phyloP scores from a whole-genome alignment of 2,797 vertebrate species.

The Clarias fuscus region DNA sequence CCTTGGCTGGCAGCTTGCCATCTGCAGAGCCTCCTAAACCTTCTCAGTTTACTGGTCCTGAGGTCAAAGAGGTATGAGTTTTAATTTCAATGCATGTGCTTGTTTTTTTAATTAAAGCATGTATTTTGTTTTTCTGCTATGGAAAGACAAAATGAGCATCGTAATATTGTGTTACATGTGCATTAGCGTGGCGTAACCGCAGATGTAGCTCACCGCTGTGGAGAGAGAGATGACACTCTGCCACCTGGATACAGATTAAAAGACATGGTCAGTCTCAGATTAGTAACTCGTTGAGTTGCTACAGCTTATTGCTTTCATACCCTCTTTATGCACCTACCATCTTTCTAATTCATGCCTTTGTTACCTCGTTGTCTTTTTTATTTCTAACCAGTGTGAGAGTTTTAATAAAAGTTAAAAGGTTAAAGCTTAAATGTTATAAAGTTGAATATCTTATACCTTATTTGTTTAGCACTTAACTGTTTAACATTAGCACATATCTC shows the following conservation, averaged over 20 bases:
- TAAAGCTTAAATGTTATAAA: no score
- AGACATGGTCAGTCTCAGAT: slow-evolving; percentile 60
- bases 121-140: slow-evolving; percentile 3
- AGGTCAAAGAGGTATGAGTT: slow-evolving; percentile 71
- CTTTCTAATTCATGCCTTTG: neutral
- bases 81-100: slow-evolving; percentile 14
- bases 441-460: no score
- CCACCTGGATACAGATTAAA: slow-evolving; percentile 79
- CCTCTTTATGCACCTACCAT: neutral
- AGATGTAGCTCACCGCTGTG: slow-evolving; percentile 73
- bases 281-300: neutral
- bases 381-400: neutral
- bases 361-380: neutral
- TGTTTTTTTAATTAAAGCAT: slow-evolving; percentile 26
- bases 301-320: neutral
- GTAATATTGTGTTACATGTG: slow-evolving; percentile 44
- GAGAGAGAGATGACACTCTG: slow-evolving; percentile 83
- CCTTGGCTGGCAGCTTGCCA: slow-evolving; percentile 67
- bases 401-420: no score
- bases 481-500: no score
- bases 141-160: slow-evolving; percentile 23
- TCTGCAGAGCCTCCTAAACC: slow-evolving; percentile 54
- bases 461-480: no score
- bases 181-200: slow-evolving; percentile 60
- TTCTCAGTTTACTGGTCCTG: slow-evolving; percentile 69